Evolutionary conservation across 2,797 vertebrate genomes (phyloP).

Genomic region (Brotula barbata): DNA sequence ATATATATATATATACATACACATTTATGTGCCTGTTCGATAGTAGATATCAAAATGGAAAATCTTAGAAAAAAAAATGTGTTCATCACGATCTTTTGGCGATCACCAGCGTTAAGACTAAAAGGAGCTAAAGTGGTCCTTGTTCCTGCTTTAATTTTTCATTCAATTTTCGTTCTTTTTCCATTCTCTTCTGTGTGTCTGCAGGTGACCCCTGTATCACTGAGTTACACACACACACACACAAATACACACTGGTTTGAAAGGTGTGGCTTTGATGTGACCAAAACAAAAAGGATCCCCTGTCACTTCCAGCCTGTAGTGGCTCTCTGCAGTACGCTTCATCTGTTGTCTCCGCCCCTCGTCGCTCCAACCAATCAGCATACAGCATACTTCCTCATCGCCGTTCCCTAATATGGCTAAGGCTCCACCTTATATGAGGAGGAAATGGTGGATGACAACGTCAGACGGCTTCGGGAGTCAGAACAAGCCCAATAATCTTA

Average conservation of each 20-base stretch:
- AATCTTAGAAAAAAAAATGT: too few relatives aligned
- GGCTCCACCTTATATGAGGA: slow-evolving; percentile 47
- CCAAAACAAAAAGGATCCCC: slow-evolving; percentile 23
- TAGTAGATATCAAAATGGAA: too few relatives aligned
- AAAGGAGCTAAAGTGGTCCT: too few relatives aligned
- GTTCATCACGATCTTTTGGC: too few relatives aligned
- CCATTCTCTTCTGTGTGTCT: too few relatives aligned
- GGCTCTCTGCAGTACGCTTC: slow-evolving; percentile 6
- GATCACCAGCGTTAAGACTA: too few relatives aligned
- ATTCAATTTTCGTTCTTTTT: too few relatives aligned
- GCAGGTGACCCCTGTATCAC: too few relatives aligned
- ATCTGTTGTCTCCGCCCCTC: background rate
- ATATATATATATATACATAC: too few relatives aligned
- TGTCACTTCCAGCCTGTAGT: slow-evolving; percentile 4
- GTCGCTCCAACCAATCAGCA: slow-evolving; percentile 58
- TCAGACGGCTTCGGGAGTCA: slow-evolving; percentile 46
- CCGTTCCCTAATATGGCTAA: slow-evolving; percentile 64
- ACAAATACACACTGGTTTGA: slow-evolving; percentile 8
- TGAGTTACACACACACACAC: too few relatives aligned
- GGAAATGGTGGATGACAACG: slow-evolving; percentile 67
- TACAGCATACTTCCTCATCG: slow-evolving; percentile 62
- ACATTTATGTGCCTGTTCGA: too few relatives aligned
- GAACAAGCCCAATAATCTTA: slow-evolving; percentile 53
- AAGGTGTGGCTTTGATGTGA: slow-evolving; percentile 17
- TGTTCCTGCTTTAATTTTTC: too few relatives aligned